phyloP scores from a whole-genome alignment of 2,888 invertebrate species.

The Eustalomyia histrio region DNA sequence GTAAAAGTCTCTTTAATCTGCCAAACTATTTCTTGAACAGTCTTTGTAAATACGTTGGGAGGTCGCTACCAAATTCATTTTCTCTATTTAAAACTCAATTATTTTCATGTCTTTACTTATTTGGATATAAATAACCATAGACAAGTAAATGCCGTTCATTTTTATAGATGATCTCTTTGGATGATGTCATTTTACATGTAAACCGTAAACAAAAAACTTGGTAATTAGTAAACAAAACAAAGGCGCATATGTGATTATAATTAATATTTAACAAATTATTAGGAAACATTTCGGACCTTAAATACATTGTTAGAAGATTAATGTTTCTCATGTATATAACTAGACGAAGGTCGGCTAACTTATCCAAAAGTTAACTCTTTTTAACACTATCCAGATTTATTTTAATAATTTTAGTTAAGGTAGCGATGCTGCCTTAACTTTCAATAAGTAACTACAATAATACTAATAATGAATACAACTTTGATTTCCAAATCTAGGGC shows the following conservation, averaged over 20 bases:
- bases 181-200: constrained; percentile 48
- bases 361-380: too few species aligned
- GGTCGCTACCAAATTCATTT: neutral
- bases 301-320: too few species aligned
- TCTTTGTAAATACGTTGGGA: neutral
- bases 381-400: too few species aligned
- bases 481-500: too few species aligned
- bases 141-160: constrained; percentile 25
- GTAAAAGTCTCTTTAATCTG: too few species aligned
- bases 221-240: constrained; percentile 10
- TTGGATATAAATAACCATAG: neutral
- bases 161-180: constrained; percentile 15
- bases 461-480: too few species aligned
- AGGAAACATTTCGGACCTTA: too few species aligned
- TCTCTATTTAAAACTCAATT: neutral
- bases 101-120: neutral
- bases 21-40: neutral
- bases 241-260: neutral
- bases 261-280: neutral
- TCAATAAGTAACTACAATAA: too few species aligned
- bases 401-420: too few species aligned
- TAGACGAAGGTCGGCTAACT: too few species aligned
- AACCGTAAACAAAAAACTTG: neutral
- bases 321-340: too few species aligned
- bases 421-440: too few species aligned